Percentiles rank a stretch among this genome's conserved stretches.
These are phyloP conservation scores for Adelphocoris suturalis DNA, from an alignment of 2,888 invertebrate genomes.

Conservation along the genomic window DNA sequence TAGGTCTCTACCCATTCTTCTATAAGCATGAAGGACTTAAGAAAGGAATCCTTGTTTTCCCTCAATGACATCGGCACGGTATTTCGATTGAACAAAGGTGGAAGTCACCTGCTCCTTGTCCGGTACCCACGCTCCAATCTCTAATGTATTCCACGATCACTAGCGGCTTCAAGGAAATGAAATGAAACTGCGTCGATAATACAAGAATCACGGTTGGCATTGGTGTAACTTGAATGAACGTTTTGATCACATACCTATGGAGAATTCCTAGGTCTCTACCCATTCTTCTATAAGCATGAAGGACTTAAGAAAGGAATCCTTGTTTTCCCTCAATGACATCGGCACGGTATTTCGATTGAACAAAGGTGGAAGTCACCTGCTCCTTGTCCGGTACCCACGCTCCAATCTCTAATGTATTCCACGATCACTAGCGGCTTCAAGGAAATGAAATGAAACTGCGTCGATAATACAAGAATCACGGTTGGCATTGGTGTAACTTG, in stretches of 20 bases:
- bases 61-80: slow-evolving; percentile 12
- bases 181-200: not conserved
- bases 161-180: not conserved
- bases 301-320: slow-evolving; percentile 27
- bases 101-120: slow-evolving; percentile 11
- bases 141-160: slow-evolving; percentile 23
- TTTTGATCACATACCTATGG: not conserved
- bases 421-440: not conserved
- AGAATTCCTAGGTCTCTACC: not conserved
- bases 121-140: not conserved
- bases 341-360: not conserved
- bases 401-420: slow-evolving; percentile 16
- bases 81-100: not conserved
- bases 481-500: not conserved
- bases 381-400: not conserved
- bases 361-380: slow-evolving; percentile 3
- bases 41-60: slow-evolving; percentile 28
- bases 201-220: not conserved
- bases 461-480: not conserved
- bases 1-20: not conserved
- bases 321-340: slow-evolving; percentile 32
- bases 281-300: not conserved
- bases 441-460: not conserved
- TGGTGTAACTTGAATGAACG: not conserved
- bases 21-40: not conserved